phyloP scores from a whole-genome alignment of 2,113 vertebrate species.

The Guaruba guarouba region DNA sequence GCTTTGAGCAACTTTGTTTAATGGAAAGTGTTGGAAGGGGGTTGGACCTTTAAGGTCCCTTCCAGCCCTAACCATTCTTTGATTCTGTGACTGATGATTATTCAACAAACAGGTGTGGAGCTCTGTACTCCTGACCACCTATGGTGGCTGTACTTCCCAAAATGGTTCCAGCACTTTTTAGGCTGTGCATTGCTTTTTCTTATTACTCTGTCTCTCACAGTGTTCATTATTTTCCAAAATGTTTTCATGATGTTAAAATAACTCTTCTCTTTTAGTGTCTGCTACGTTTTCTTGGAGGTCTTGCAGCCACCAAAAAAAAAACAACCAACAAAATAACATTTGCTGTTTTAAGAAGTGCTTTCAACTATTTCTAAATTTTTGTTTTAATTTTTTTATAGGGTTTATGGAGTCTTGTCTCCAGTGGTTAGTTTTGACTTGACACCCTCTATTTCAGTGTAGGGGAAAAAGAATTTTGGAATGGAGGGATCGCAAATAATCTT shows the following conservation, averaged over 20 bases:
- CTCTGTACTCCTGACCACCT: too few relatives aligned
- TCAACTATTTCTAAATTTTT: background rate
- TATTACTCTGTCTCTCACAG: background rate
- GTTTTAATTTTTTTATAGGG: background rate
- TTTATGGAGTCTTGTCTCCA: background rate
- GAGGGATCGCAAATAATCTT: background rate
- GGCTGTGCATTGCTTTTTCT: background rate
- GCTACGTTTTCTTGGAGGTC: accelerated
- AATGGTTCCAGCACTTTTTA: background rate
- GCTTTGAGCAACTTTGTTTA: background rate
- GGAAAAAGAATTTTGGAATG: background rate
- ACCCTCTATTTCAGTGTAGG: background rate
- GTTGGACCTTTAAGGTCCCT: background rate
- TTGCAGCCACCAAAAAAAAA: background rate
- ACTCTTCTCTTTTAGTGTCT: background rate
- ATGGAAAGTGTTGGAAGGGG: background rate
- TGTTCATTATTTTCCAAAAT: background rate
- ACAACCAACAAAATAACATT: background rate
- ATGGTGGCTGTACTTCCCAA: background rate
- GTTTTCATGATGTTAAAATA: background rate
- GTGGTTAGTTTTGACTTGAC: background rate
- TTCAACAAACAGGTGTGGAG: accelerated
- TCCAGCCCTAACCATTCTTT: background rate
- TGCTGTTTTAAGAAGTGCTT: background rate
- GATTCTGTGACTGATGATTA: too few relatives aligned